Conservation (phyloP, 2,797 vertebrate species). For the Cossypha dichroa region DNA sequence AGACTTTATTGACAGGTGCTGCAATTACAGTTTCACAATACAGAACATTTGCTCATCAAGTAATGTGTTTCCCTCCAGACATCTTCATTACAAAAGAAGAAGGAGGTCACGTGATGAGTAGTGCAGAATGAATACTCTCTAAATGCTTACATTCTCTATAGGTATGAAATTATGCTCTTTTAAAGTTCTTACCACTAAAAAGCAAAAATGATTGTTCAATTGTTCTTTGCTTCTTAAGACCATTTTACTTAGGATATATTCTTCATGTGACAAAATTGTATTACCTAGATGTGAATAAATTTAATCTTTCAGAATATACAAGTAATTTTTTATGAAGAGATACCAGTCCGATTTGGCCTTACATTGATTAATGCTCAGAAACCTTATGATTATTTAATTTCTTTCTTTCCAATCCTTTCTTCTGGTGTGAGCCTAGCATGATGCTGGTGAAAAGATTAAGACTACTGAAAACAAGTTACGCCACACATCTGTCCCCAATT, state of each 20-base stretch:
- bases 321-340: neutral
- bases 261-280: neutral
- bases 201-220: neutral
- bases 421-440: neutral
- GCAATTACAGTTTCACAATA: constrained; percentile 47
- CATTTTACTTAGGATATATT: neutral
- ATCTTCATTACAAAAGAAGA: constrained; percentile 15
- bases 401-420: neutral
- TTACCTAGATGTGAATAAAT: neutral
- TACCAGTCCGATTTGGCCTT: neutral
- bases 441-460: neutral
- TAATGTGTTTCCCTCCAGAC: constrained; percentile 5
- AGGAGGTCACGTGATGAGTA: neutral
- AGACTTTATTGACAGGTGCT: constrained; percentile 35
- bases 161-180: neutral
- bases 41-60: neutral
- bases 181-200: neutral
- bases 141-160: neutral
- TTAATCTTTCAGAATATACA: neutral
- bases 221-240: neutral
- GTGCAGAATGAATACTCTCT: neutral
- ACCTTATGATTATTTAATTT: neutral
- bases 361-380: neutral
- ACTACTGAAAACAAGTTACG: neutral
- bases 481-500: neutral